Conservation (phyloP, 1,140 invertebrate species). For the Lepeophtheirus salmonis region DNA sequence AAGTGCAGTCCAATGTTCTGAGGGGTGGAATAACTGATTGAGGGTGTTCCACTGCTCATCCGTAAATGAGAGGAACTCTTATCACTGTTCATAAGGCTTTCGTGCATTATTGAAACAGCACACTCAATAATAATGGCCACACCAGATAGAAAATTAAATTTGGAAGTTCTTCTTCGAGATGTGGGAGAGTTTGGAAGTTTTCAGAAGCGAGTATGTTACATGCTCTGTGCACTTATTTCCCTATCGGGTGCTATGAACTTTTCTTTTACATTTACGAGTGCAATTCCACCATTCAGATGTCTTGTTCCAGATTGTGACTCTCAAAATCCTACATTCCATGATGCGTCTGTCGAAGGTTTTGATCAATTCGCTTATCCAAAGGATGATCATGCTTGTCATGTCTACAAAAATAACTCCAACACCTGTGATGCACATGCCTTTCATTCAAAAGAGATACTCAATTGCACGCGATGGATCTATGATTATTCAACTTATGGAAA, state of each 20-base stretch:
- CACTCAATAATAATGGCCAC: too few species aligned
- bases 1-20: too few species aligned
- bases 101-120: too few species aligned
- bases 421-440: slow-evolving; percentile 1
- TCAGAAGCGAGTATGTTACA: neutral
- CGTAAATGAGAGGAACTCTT: too few species aligned
- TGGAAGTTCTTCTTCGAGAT: neutral
- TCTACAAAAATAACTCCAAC: slow-evolving; percentile 9
- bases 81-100: too few species aligned
- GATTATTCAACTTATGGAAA: slow-evolving; percentile 16
- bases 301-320: slow-evolving; percentile 1
- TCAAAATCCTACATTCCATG: neutral
- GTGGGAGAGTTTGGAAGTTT: neutral
- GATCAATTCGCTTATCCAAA: neutral
- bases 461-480: slow-evolving; percentile 17
- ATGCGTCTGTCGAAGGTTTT: neutral
- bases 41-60: too few species aligned
- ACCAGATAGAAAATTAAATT: too few species aligned
- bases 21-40: too few species aligned
- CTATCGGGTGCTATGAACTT: neutral
- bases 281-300: neutral
- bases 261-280: neutral
- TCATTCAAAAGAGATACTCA: neutral
- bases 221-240: neutral
- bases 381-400: neutral